These are phyloP conservation scores for Hippocampus barbouri DNA, from an alignment of 2,113 vertebrate genomes.

Conservation along the genomic window DNA sequence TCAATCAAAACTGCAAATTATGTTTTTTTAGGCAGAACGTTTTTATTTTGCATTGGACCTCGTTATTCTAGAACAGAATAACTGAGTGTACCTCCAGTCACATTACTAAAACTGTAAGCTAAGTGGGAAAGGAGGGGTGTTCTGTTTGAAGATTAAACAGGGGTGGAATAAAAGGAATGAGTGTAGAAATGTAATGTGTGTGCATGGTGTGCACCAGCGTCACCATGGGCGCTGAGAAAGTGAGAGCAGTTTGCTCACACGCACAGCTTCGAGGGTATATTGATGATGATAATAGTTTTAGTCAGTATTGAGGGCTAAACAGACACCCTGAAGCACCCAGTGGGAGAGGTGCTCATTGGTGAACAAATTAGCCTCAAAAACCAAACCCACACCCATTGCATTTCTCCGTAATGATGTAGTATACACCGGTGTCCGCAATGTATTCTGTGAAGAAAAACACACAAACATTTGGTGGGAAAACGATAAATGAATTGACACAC, in stretches of 20 bases:
- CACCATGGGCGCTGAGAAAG: no score
- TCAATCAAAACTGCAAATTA: background rate
- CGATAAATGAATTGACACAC: background rate
- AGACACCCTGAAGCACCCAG: slow-evolving; percentile 91
- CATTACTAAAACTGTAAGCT: no score
- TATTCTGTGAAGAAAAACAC: slow-evolving; percentile 72
- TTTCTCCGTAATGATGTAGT: slow-evolving; percentile 89
- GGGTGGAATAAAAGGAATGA: no score
- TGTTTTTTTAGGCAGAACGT: background rate
- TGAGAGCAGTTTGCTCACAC: no score
- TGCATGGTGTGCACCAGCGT: no score
- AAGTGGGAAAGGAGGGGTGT: no score
- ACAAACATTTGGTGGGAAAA: background rate
- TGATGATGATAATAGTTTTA: slow-evolving; percentile 38
- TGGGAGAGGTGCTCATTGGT: slow-evolving; percentile 84
- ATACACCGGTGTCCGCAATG: slow-evolving; percentile 87
- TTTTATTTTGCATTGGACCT: background rate
- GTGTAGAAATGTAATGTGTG: no score
- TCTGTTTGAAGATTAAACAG: no score
- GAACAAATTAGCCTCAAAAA: slow-evolving; percentile 89
- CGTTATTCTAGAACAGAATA: background rate
- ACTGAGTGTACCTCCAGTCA: background rate
- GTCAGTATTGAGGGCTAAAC: slow-evolving; percentile 84
- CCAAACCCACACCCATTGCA: slow-evolving; percentile 86
- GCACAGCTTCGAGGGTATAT: no score